phyloP scores from a whole-genome alignment of 2,888 invertebrate species.

The Acronicta alni region DNA sequence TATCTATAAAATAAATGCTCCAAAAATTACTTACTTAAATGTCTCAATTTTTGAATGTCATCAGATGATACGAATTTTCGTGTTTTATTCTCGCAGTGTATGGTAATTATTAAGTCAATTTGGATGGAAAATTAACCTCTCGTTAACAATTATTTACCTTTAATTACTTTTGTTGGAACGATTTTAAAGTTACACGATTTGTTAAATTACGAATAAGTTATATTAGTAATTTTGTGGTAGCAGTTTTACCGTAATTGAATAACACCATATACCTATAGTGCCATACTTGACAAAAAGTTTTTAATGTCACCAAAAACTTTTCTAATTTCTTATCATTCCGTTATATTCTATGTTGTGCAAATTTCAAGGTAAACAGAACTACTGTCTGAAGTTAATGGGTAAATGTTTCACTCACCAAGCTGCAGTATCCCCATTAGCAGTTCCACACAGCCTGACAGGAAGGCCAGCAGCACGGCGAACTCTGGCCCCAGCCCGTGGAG shows the following conservation, averaged over 20 bases:
- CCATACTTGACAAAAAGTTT: too few relatives aligned
- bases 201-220: too few relatives aligned
- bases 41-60: neutral
- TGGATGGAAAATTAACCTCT: neutral
- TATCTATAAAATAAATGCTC: too few relatives aligned
- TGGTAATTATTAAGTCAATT: neutral
- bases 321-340: too few relatives aligned
- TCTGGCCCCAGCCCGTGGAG: slow-evolving; percentile 92
- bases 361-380: too few relatives aligned
- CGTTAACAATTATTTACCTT: neutral
- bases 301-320: too few relatives aligned
- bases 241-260: too few relatives aligned
- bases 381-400: too few relatives aligned
- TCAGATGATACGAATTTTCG: neutral
- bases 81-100: neutral
- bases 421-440: slow-evolving; percentile 93
- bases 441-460: slow-evolving; percentile 92
- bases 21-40: too few relatives aligned
- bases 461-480: slow-evolving; percentile 92
- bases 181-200: neutral
- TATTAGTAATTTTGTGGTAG: too few relatives aligned
- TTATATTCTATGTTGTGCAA: too few relatives aligned
- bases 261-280: too few relatives aligned
- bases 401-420: slow-evolving; percentile 88
- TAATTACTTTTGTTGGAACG: neutral